Evolutionary conservation across 2,888 invertebrate species (phyloP).

Genomic region (Hydrotaea cyrtoneurina): DNA sequence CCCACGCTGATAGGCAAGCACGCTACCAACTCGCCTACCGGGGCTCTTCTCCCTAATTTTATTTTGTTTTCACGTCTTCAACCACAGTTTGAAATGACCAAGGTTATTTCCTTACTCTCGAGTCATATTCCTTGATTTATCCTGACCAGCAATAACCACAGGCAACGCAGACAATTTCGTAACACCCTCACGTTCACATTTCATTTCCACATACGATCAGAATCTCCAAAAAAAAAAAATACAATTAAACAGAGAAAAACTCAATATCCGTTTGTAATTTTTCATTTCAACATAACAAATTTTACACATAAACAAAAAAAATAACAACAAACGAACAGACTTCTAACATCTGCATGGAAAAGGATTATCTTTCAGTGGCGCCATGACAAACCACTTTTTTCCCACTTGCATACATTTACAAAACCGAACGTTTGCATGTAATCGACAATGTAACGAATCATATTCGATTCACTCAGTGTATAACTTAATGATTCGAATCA

Average conservation of each 20-base stretch:
- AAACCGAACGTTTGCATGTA: conserved; percentile 6
- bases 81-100: no score
- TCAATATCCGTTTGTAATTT: conserved; percentile 59
- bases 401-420: neutral
- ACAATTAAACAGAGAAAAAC: neutral
- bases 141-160: no score
- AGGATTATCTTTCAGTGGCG: conserved; percentile 56
- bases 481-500: conserved; percentile 59
- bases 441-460: conserved; percentile 18
- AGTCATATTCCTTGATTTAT: no score
- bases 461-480: conserved; percentile 48
- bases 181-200: no score
- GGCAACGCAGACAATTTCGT: no score
- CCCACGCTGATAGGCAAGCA: no score
- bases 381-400: conserved; percentile 62
- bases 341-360: conserved; percentile 27
- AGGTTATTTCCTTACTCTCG: no score
- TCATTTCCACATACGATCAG: no score
- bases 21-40: no score
- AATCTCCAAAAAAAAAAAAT: no score
- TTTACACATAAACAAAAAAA: neutral
- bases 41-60: no score
- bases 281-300: conserved; percentile 38
- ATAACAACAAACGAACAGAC: neutral
- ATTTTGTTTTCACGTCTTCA: no score